Evolutionary conservation across 2,113 vertebrate genomes (phyloP).

Genomic region (Hippotragus niger): DNA sequence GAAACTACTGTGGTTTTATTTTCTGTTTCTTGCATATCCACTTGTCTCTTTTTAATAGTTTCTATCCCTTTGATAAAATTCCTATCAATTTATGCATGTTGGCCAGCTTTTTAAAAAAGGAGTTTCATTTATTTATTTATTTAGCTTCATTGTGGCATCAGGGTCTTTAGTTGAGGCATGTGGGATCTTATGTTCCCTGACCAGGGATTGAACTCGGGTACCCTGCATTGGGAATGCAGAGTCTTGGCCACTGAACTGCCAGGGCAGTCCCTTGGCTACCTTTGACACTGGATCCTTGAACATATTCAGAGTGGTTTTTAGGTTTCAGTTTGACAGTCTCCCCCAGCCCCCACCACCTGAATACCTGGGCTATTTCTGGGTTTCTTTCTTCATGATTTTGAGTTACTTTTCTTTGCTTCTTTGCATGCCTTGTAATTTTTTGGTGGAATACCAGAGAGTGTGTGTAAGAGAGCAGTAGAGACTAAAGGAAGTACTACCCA

Average conservation of each 20-base stretch:
- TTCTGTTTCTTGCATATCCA: neutral
- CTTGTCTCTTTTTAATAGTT: neutral
- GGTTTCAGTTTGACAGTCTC: neutral
- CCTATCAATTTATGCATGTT: neutral
- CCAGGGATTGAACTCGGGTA: neutral
- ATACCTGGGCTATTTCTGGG: neutral
- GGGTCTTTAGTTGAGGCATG: neutral
- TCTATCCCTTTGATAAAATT: neutral
- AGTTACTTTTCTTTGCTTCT: neutral
- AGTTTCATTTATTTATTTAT: neutral
- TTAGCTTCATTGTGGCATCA: neutral
- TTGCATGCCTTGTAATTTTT: neutral
- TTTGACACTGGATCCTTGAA: neutral
- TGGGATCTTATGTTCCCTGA: neutral
- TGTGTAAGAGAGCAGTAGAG: neutral
- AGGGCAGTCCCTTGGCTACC: neutral
- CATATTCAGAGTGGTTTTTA: neutral
- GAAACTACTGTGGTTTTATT: neutral
- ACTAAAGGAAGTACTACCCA: neutral
- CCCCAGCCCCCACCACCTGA: neutral
- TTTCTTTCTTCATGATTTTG: neutral
- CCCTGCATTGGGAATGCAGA: neutral
- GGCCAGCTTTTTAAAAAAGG: neutral
- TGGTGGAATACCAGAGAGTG: neutral
- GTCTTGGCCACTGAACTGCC: neutral